Evolutionary conservation across 1,140 invertebrate species (phyloP).

Genomic region (Drosophila tsacasi): DNA sequence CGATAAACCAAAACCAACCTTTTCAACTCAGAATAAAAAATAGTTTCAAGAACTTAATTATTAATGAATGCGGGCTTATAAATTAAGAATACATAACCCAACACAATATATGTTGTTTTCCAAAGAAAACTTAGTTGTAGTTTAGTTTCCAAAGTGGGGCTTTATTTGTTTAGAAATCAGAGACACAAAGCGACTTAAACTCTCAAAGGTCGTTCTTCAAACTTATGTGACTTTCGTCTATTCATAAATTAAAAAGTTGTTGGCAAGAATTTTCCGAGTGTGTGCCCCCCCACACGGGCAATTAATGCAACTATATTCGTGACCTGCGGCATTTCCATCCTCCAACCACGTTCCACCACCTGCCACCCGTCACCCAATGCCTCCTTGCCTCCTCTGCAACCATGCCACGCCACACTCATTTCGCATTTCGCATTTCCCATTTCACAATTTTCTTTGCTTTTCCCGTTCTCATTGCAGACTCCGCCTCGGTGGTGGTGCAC

Average conservation of each 20-base stretch:
- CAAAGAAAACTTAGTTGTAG: background rate
- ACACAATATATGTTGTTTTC: background rate
- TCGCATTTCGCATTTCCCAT: conserved; percentile 10
- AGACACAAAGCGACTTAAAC: background rate
- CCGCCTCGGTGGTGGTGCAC: conserved; percentile 88
- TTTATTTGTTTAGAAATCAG: conserved; percentile 2
- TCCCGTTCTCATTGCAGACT: conserved; percentile 85
- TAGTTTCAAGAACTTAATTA: background rate
- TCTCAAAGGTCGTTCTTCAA: background rate
- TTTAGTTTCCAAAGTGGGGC: background rate
- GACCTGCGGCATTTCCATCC: conserved; percentile 11
- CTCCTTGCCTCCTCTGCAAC: background rate
- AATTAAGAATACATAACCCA: background rate
- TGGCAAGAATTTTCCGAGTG: conserved; percentile 15
- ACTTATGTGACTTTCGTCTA: background rate
- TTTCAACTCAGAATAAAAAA: background rate
- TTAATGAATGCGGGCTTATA: background rate
- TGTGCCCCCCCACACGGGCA: background rate
- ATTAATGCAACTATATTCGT: conserved; percentile 23
- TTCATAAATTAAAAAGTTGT: conserved; percentile 12
- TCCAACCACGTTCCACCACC: background rate
- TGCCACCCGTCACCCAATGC: background rate
- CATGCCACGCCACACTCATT: conserved; percentile 32
- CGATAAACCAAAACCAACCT: no score
- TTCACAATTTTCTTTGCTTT: conserved; percentile 1